These are phyloP conservation scores for Escarpia spicata DNA, from an alignment of 2,888 invertebrate species.

Conservation along the genomic window DNA sequence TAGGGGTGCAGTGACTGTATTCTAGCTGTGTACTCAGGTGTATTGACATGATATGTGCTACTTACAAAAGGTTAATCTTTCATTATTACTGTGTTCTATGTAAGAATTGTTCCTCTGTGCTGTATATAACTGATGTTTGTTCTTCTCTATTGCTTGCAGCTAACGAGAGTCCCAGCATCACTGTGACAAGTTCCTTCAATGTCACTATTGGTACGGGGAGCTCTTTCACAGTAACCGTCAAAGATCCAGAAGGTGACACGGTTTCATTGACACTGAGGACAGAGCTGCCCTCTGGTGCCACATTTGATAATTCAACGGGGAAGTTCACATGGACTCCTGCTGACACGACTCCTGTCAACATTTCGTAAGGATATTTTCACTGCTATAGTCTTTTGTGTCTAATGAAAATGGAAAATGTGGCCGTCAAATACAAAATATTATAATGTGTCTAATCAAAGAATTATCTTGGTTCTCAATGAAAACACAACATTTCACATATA, in stretches of 20 bases:
- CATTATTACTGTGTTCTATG: too few species aligned
- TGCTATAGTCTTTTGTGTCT: neutral
- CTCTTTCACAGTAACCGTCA: neutral
- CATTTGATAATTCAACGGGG: neutral
- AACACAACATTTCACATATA: too few species aligned
- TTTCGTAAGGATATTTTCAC: neutral
- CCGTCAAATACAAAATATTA: too few species aligned
- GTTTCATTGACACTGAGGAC: neutral
- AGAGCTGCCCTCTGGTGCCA: neutral
- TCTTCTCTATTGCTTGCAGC: neutral
- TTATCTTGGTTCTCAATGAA: too few species aligned
- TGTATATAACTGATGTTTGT: neutral
- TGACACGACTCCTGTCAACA: neutral
- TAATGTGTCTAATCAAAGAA: too few species aligned
- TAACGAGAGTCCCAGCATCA: neutral
- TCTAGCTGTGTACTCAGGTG: neutral
- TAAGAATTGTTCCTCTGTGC: too few species aligned
- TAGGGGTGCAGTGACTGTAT: neutral
- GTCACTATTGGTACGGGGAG: neutral
- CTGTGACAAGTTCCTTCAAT: constrained; percentile 1
- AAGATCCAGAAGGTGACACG: neutral
- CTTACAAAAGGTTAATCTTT: too few species aligned
- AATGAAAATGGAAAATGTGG: too few species aligned
- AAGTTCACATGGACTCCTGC: neutral
- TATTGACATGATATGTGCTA: neutral